These are phyloP conservation scores for Megalops atlanticus DNA, from an alignment of 2,113 vertebrate genomes.

Conservation along the genomic window DNA sequence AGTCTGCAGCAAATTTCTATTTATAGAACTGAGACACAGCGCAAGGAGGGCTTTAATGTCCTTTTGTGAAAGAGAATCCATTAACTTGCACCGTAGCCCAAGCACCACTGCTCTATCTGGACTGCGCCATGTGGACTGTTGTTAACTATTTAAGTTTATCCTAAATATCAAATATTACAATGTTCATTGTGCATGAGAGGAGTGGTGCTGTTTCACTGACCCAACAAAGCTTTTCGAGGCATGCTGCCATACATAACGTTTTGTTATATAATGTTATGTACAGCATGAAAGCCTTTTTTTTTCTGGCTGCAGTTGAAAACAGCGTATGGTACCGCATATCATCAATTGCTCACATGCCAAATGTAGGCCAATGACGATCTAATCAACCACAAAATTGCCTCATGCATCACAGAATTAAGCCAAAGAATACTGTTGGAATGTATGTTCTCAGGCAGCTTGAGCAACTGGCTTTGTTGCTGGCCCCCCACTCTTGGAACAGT, in stretches of 20 bases:
- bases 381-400: no score
- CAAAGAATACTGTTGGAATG: no score
- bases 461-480: no score
- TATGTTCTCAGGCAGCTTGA: no score
- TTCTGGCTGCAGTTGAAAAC: no score
- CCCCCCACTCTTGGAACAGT: no score
- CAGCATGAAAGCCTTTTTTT: no score
- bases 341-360: no score
- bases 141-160: neutral
- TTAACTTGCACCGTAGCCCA: slow-evolving; percentile 17
- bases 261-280: neutral
- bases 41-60: slow-evolving; percentile 6
- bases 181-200: neutral
- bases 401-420: no score
- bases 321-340: no score
- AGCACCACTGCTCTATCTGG: neutral
- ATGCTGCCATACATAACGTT: neutral
- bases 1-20: slow-evolving; percentile 20
- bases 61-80: slow-evolving; percentile 30
- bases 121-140: neutral
- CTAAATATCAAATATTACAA: neutral
- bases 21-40: slow-evolving; percentile 25
- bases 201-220: neutral
- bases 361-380: no score
- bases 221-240: neutral